phyloP scores from a whole-genome alignment of 2,888 invertebrate species.

The Eristalinus aeneus region DNA sequence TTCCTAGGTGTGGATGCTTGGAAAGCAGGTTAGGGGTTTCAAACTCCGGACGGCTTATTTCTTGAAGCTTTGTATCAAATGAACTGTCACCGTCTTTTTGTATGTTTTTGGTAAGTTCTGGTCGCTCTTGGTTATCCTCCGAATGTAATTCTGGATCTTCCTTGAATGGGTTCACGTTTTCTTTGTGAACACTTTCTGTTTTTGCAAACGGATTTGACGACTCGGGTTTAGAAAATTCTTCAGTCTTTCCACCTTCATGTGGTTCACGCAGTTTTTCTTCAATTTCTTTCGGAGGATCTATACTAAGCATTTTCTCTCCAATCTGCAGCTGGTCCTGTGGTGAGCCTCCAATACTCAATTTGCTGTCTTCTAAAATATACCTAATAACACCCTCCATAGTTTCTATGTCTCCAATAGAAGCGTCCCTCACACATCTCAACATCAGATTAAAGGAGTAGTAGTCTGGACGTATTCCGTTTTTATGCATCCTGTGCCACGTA shows the following conservation, averaged over 20 bases:
- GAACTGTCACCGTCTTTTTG: not conserved
- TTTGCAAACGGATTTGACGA: not conserved
- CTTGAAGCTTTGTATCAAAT: not conserved
- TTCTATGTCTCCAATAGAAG: slow-evolving; percentile 87
- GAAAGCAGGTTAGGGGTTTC: slow-evolving; percentile 86
- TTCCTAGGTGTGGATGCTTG: slow-evolving; percentile 83
- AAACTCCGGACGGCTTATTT: slow-evolving; percentile 64
- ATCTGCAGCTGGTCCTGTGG: slow-evolving; percentile 29
- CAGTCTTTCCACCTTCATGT: not conserved
- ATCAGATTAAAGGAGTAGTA: slow-evolving; percentile 90
- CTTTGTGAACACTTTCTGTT: not conserved
- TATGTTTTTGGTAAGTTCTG: not conserved
- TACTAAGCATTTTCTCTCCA: not conserved
- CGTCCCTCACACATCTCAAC: slow-evolving; percentile 89
- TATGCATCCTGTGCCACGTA: slow-evolving; percentile 92
- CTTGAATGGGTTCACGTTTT: not conserved
- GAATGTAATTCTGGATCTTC: not conserved
- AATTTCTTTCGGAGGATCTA: not conserved
- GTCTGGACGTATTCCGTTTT: slow-evolving; percentile 85
- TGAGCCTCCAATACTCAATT: not conserved
- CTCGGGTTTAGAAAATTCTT: not conserved
- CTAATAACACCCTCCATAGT: slow-evolving; percentile 83
- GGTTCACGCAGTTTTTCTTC: not conserved
- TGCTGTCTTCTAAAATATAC: slow-evolving; percentile 73
- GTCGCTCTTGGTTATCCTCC: not conserved